Percentiles rank a stretch among this genome's conserved stretches.
phyloP scores from a whole-genome alignment of 2,797 vertebrate species.

The Sternarchorhynchus goeldii region DNA sequence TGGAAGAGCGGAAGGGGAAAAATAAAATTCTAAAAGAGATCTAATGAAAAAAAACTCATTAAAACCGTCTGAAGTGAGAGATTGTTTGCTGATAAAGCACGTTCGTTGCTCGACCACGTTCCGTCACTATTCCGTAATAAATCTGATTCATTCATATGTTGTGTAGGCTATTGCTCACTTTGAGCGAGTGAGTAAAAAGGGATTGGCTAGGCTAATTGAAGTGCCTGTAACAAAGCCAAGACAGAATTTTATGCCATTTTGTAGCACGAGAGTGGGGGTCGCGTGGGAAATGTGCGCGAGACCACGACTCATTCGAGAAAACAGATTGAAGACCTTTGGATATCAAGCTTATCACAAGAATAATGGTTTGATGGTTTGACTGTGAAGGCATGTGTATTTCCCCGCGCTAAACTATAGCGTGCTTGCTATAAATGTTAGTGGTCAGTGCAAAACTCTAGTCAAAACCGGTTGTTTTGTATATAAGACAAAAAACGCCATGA shows the following conservation, averaged over 20 bases:
- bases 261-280: slow-evolving; percentile 1
- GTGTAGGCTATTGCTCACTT: slow-evolving; percentile 14
- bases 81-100: slow-evolving; percentile 43
- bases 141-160: slow-evolving; percentile 43
- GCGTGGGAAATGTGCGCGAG: background rate
- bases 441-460: too few species aligned
- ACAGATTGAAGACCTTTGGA: background rate
- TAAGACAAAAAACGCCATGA: too few species aligned
- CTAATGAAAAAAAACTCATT: slow-evolving; percentile 37
- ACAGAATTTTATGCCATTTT: slow-evolving; percentile 25
- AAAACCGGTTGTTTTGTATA: too few species aligned
- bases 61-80: slow-evolving; percentile 50
- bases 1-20: too few species aligned
- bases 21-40: too few species aligned
- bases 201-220: slow-evolving; percentile 24
- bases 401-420: too few species aligned
- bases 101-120: slow-evolving; percentile 12
- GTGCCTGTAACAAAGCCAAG: slow-evolving; percentile 33
- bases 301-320: background rate
- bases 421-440: too few species aligned
- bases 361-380: too few species aligned
- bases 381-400: too few species aligned
- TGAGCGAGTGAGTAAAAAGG: slow-evolving; percentile 25
- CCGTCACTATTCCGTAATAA: slow-evolving; percentile 34
- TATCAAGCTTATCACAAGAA: too few species aligned